A percentile compares a stretch with the other conserved stretches of the same genome.
These are phyloP conservation scores for Hipposideros larvatus DNA, from an alignment of 2,797 vertebrate genomes.

Conservation along the genomic window DNA sequence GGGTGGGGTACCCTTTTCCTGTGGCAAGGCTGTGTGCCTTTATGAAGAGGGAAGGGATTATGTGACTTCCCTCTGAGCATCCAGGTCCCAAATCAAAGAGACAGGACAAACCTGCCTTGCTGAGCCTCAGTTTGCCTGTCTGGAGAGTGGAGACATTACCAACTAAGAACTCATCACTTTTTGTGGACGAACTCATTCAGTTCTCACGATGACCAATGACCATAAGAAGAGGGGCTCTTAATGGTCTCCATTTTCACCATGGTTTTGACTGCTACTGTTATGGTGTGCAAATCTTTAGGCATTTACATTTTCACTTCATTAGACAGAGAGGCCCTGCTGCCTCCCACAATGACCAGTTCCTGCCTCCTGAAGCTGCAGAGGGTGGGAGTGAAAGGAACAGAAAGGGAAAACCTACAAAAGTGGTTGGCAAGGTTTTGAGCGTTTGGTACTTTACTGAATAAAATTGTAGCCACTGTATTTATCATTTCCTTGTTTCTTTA, in stretches of 20 bases:
- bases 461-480: conserved; percentile 22
- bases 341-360: neutral
- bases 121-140: neutral
- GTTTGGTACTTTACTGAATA: neutral
- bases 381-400: neutral
- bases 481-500: neutral
- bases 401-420: neutral
- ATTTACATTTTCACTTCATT: neutral
- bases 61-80: neutral
- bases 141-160: neutral
- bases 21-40: no score
- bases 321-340: neutral
- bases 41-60: no score
- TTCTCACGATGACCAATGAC: neutral
- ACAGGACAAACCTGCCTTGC: neutral
- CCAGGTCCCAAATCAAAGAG: neutral
- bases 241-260: neutral
- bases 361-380: neutral
- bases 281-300: neutral
- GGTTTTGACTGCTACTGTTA: neutral
- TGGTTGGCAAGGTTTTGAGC: neutral
- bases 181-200: neutral
- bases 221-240: neutral
- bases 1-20: neutral
- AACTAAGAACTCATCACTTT: neutral